Base-by-base conservation (phyloP, 2,888 invertebrate species). In the Caenorhabditis parvicauda region DNA sequence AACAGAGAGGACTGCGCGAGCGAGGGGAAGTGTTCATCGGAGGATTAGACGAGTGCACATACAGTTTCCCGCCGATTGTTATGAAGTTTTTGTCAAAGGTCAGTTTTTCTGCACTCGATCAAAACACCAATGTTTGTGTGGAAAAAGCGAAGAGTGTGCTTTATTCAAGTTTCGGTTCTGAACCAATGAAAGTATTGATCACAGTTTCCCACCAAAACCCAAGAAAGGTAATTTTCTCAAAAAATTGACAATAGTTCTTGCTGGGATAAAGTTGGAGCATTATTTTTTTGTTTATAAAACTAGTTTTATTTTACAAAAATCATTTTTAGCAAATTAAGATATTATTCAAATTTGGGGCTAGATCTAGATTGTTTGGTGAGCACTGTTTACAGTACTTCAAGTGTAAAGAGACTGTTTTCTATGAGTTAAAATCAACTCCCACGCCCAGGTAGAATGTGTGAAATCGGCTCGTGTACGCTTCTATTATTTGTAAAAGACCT, bases 1-100 rank as follows among this genome's bases (percentile, higher is more conserved):
- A 74, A 24, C 75, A 79, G 48, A 56, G 79, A 39, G 79, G 79
- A 7, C 69, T 79, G 1, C 52, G 66, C 32, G 72, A 72, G 39
- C 59, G 77, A 24, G 76, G 75, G 32, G 54, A 68, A 14, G 51
- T 70, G 21, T 68, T 71, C 54, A 74, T 65, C 5, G 75, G 71
- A 14, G 53, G 51, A 29, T 51, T 63, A 9, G 61, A 65, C 38
- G 67, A 65, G 21, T 54, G 56, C 41, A 61, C 63, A 9, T 77
- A 77, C 65, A 67, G 68, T 29, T 77, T 64, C 54, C 75, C 76
- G 6, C 50, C 46, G 27, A 49, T 54, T 44, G 51, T 67, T 4
- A 74, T 72, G 70, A 54, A 59, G 27, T 44, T 75, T 7, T 53
- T 77, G 17, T 56, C 71, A n/a, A 54, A 57, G 56, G 64, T 56